Evolutionary conservation across 2,113 vertebrate genomes (phyloP), one percentile per base, ranked within the genome.

Genomic region (Halcyon malimbica): DNA sequence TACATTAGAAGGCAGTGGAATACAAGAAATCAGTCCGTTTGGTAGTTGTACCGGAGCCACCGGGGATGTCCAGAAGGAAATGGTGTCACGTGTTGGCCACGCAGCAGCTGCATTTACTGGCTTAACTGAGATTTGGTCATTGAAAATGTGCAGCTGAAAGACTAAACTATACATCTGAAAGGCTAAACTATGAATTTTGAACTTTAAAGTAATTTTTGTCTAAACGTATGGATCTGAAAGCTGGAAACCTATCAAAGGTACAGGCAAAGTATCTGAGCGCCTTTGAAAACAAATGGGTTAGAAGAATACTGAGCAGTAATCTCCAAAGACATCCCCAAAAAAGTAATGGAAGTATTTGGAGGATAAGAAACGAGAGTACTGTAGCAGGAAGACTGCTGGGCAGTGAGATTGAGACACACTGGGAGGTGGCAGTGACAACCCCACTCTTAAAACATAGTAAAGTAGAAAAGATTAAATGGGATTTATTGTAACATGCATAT

Each of bases 131-230:
- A 81, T 87, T 68, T 90, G 80, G 62, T 89, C 53, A 12, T 64
- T 96, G 93, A 87, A 92, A 92, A 68, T 71, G 73, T 91, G 80
- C 77, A 64, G 76, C 80, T 93, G 86, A 87, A 92, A 89, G 60
- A 76, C 86, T 87, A 35, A 70, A 71, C 69, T 70, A 18, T 28
- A 60, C 75, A 44, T 67, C 75, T 94, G 86, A 86, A 92, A 89
- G 54, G 76, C 83, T 86, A 46, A 69, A 71, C 69, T 70, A 18
- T 29, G 65, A 75, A 44, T 67, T 84, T 92, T 78, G 89, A 67
- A 73, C 83, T 90, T 85, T 53, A 92, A 94, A 90, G 68, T 69
- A 80, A 60, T 89, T 95, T 94, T 95, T 68, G 71, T 91, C 83
- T 91, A 68, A 95, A 71, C 56, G 68, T n/a, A 50, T 2, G 33